Evolutionary conservation across 2,797 vertebrate species (phyloP), one percentile per base, ranked within the genome.

Genomic region (Crenichthys baileyi): DNA sequence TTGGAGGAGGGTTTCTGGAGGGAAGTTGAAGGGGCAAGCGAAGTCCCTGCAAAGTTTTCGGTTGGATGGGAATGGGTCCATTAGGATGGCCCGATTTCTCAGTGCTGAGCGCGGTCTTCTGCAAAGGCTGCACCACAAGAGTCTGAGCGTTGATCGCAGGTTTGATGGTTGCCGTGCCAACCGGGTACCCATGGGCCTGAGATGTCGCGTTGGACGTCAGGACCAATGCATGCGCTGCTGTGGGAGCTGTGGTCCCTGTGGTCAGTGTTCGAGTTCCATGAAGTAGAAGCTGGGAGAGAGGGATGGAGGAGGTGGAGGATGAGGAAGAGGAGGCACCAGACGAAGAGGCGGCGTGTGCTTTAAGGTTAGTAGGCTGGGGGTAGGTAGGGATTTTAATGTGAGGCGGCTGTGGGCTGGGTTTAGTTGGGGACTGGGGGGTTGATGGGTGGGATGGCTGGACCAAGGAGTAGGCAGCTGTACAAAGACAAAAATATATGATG

Each of bases 61-160:
- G 97, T 50, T 98, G 98, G 87, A 99, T 97, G 77, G 97, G 96
- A 77, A 98, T 78, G 3, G 97, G 97, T 0, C 94, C 94, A 0
- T 88, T 91, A 0, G 87, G 87, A 24, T 92, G 91, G 56, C 89
- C 88, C 0, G 82, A 55, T 85, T 94, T 96, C 73, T 95, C 88
- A 0, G 85, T 58, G 16, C 93, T 78, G 29, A 95, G 85, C 0
- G 92, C 80, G 2, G 82, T 84, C 80, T 97, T 97, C 92, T 98
- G 98, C 65, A 99, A 85, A 0, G 98, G 98, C 75, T 99, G 98
- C 46, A 99, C 98, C 76, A 99, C 97, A 79, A 99, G 95, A 1
- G 98, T 98, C 92, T 99, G 98, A 74, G 97, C 95, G 58, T 87
- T 86, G 22, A 93, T 91, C 0, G 88, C 94, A 0, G 96, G 93